Base-by-base conservation (phyloP, 2,888 invertebrate species). In the Dasypolia templi region DNA sequence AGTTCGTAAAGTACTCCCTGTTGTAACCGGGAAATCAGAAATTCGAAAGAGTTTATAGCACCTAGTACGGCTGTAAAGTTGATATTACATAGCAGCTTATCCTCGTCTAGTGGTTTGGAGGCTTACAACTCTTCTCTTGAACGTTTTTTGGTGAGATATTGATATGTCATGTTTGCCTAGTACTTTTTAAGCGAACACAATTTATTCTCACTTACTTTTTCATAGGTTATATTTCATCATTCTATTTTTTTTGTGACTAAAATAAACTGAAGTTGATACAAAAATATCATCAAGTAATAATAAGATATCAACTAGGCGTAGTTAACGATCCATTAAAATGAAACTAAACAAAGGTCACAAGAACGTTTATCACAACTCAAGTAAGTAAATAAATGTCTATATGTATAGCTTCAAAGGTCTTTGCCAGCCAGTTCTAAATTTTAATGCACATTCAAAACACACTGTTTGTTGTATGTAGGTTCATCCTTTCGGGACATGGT, bases 11-110 rank as follows among this genome's bases (percentile, higher is more conserved):
- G 58, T 59, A 83, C 68, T 64, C 77, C 71, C 67, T 29, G 35
- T 35, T 64, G 77, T 39, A 64, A 77, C 74, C 70, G 75, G 63
- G 73, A 81, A 75, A 78, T 84, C 77, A 81, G 72, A 84, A 77
- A 80, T 72, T 81, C 61, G 19, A 70, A 75, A 68, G 72, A 77
- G 81, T 81, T 86, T 79, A 84, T 72, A 61, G 72, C 63, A 63
- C 75, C 72, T 73, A 51, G 65, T 62, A 19, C 71, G 61, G 72
- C 65, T 66, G 58, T 77, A 61, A 77, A 72, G 70, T 66, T 83
- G 80, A 71, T 77, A 74, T 72, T 59, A 63, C 67, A 67, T 56
- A 51, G 42, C 69, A 66, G 77, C 55, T 79, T 75, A 65, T 59
- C 12, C 55, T 53, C 68, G 63, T 77, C 42, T 75, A 61, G 83